Conservation (phyloP, 2,888 invertebrate species). For the Papilio elwesi region DNA sequence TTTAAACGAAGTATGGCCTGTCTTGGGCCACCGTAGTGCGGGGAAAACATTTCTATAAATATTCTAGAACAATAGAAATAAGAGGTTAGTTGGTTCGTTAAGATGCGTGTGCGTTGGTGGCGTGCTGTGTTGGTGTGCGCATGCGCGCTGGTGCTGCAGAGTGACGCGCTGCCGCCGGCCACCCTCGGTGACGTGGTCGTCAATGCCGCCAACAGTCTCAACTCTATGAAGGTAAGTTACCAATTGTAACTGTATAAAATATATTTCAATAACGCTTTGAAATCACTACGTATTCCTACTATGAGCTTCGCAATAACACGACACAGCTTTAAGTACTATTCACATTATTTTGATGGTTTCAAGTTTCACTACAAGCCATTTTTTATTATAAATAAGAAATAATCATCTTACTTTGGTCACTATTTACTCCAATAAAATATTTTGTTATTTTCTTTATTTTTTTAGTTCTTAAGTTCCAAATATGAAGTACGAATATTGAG, state of each 20-base stretch:
- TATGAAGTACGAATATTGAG: too few species aligned
- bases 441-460: too few species aligned
- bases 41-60: constrained; percentile 5
- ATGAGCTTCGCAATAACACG: too few species aligned
- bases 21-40: neutral
- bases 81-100: constrained; percentile 33
- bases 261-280: too few species aligned
- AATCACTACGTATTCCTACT: too few species aligned
- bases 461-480: too few species aligned
- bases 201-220: constrained; percentile 78
- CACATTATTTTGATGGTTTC: too few species aligned
- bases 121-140: constrained; percentile 64
- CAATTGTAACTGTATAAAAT: neutral
- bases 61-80: constrained; percentile 1
- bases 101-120: constrained; percentile 69
- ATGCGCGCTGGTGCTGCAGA: constrained; percentile 62
- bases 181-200: constrained; percentile 79
- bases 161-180: constrained; percentile 75
- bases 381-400: too few species aligned
- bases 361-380: too few species aligned
- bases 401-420: too few species aligned
- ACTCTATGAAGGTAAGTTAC: constrained; percentile 79
- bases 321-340: too few species aligned
- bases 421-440: too few species aligned
- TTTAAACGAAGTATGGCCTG: neutral